phyloP scores from a whole-genome alignment of 2,888 invertebrate genomes.

The Spialia ferax region DNA sequence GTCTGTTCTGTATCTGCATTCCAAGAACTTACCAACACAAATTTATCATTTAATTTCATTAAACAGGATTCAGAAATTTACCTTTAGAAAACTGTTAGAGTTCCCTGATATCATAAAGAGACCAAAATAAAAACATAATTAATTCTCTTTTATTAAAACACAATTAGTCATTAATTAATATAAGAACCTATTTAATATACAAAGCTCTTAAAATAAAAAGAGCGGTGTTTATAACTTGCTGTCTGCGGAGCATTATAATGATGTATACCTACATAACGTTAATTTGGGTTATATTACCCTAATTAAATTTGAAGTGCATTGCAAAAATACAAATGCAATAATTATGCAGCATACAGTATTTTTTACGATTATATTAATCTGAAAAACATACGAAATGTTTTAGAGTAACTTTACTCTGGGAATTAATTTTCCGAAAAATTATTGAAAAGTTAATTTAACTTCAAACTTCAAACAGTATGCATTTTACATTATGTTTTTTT shows the following conservation, averaged over 20 bases:
- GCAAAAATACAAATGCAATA: conserved; percentile 9
- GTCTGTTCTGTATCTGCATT: too few relatives aligned
- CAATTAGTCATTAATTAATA: background rate
- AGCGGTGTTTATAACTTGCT: background rate
- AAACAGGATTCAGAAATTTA: too few relatives aligned
- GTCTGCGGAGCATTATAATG: background rate
- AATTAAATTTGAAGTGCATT: conserved; percentile 22
- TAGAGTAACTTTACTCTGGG: background rate
- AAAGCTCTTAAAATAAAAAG: background rate
- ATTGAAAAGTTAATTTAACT: too few relatives aligned
- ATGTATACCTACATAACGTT: too few relatives aligned
- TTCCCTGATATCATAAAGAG: background rate
- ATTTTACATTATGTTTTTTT: too few relatives aligned
- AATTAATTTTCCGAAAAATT: background rate
- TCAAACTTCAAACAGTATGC: background rate
- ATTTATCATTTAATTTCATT: too few relatives aligned
- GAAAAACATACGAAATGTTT: conserved; percentile 13
- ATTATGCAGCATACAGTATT: background rate
- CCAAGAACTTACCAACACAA: too few relatives aligned
- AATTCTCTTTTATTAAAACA: background rate
- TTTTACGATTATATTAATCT: conserved; percentile 2
- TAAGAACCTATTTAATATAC: background rate
- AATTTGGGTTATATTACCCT: conserved; percentile 21
- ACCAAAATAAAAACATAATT: background rate
- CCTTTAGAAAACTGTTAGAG: too few relatives aligned